Evolutionary conservation across 2,888 invertebrate genomes (phyloP), one percentile per base, ranked within the genome.

Genomic region (Caenorhabditis afra): DNA sequence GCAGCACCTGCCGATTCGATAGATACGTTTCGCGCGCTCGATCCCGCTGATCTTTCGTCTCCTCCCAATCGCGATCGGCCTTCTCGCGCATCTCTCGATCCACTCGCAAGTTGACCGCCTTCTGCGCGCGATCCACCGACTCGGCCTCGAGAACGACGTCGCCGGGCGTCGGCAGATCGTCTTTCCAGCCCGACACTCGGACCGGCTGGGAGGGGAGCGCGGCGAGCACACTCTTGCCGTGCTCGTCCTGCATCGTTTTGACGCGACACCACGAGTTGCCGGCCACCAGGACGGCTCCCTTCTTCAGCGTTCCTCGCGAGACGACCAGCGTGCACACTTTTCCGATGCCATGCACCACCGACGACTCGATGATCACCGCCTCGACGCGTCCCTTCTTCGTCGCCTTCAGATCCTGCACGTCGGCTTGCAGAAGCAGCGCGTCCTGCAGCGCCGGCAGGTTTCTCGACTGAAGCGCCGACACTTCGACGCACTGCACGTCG

Each of bases 291-390:
- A 94, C 91, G 53, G 93, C 92, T 1, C 96, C 95, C 89, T 93
- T 94, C 59, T 94, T 93, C 65, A 97, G 90, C 0, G 95, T 95
- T 1, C 97, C 97, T 78, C 95, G 93, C 86, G 95, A 94, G 0
- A 97, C 93, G 57, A 97, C 92, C 41, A 94, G 93, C 1, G 96
- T 96, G 1, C 94, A 94, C 73, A 95, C 92, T 91, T 95, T 95
- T 49, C 95, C 95, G 81, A 87, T 71, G 3, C 88, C 92, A 1
- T 92, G 90, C 90, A 95, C 93, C 0, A 93, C 92, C 81, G 93
- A 94, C 0, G 96, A 94, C 91, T 99, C 99, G 0, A 99, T 93
- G 0, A 98, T 94, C 14, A 94, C 93, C 0, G 95, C 98, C 91
- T 98, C 97, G 0, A 95, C 95, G 1, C 93, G 92, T 0, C 97